Base-by-base conservation (phyloP, 2,888 invertebrate species). In the Graphium colonna region DNA sequence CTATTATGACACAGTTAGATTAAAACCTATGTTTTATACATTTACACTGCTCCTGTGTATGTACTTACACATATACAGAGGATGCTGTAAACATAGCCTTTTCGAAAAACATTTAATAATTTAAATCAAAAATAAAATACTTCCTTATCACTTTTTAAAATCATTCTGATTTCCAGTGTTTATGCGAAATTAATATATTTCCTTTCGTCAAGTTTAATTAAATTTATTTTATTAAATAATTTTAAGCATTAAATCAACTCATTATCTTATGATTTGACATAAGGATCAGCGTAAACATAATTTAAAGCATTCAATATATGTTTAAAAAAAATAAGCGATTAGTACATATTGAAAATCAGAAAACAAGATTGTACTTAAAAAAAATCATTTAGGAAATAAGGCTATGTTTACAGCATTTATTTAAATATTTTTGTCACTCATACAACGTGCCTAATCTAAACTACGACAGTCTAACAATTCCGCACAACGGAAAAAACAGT, bases 1-100 rank as follows among this genome's bases (percentile, higher is more conserved):
- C 88, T 89, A 89, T 80, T 89, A 89, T 89, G 89, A 89, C 89
- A 89, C 89, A 89, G 83, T 88, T 87, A 86, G 77, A 78, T 82
- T 86, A 83, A 70, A 69, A 73, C 65, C 82, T 85, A 86, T 74
- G 76, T 80, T 84, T 85, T 83, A 77, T 82, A 83, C 79, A 82
- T 75, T 82, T 85, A 85, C 80, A 83, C 77, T 76, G 77, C 43
- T 45, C 41, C 31, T 15, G 13, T 80, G 73, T 79, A 82, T 82
- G 80, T 85, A 85, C 81, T 83, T 86, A 86, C 82, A 88, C 79
- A 83, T 87, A 85, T 86, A 87, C 86, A 87, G 69, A 67, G 64
- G 62, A 66, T 65, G 68, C 68, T 61, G 75, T 75, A 75, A 71
- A 12, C 15, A 33, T 43, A 48, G 77, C 77, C 70, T 72, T 68